Evolutionary conservation across 2,797 vertebrate species (phyloP).

Genomic region (Hemitrygon akajei): DNA sequence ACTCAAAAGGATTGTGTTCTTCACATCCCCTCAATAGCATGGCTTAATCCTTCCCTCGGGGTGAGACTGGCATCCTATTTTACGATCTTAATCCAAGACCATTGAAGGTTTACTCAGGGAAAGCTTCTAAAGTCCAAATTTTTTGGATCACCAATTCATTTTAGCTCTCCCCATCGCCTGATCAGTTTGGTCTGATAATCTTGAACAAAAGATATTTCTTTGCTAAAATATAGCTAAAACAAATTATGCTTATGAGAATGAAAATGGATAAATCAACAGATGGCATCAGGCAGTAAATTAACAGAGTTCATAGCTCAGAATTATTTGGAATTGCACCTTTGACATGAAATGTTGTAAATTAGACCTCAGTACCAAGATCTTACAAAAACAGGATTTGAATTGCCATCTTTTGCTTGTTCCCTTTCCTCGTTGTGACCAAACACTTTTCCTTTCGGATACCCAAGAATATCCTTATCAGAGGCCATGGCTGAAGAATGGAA

Average conservation of each 20-base stretch:
- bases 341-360: background rate
- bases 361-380: background rate
- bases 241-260: background rate
- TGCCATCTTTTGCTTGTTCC: too few species aligned
- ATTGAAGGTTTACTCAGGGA: background rate
- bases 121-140: slow-evolving; percentile 11
- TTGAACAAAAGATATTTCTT: background rate
- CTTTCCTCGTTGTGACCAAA: too few species aligned
- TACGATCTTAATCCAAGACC: slow-evolving; percentile 7
- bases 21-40: background rate
- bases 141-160: background rate
- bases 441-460: too few species aligned
- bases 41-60: slow-evolving; percentile 20
- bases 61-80: background rate
- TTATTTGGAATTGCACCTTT: background rate
- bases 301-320: background rate
- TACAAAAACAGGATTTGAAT: background rate
- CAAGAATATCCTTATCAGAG: too few species aligned
- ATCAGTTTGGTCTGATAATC: background rate
- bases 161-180: background rate
- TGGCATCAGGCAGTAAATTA: background rate
- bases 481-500: too few species aligned
- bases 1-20: background rate
- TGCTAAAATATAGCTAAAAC: background rate
- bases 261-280: background rate